A percentile compares a stretch with the other conserved stretches of the same genome.
These are phyloP conservation scores for Crambe crambe DNA, from an alignment of 37 sponge, comb jelly and placozoan species.

Conservation along the genomic window DNA sequence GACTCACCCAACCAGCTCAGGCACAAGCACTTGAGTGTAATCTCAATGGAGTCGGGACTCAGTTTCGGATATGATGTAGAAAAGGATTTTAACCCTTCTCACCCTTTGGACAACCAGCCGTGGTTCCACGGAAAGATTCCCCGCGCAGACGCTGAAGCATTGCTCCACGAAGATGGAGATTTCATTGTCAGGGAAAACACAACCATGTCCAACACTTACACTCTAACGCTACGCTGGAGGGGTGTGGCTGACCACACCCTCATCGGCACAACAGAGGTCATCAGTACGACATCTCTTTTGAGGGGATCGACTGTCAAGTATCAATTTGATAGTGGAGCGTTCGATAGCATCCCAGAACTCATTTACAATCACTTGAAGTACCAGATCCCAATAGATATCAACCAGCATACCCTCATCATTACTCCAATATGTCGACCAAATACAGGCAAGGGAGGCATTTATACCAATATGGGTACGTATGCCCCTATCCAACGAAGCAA, in stretches of 20 bases:
- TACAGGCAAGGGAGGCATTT: neutral
- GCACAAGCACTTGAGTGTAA: conserved; percentile 56
- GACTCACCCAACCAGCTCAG: neutral
- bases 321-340: conserved; percentile 75
- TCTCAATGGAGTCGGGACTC: conserved; percentile 78
- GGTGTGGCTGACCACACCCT: conserved; percentile 49
- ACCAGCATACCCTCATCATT: conserved; percentile 28
- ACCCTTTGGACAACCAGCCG: conserved; percentile 62
- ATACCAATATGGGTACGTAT: neutral
- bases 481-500: neutral
- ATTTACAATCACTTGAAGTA: conserved; percentile 70
- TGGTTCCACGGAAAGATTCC: conserved; percentile 81
- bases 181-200: conserved; percentile 80
- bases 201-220: conserved; percentile 36
- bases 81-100: conserved; percentile 47
- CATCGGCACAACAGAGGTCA: conserved; percentile 52
- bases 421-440: conserved; percentile 49
- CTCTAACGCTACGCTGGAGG: conserved; percentile 51
- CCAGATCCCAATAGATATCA: conserved; percentile 63
- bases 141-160: conserved; percentile 39
- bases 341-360: conserved; percentile 79
- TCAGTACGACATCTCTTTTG: conserved; percentile 13
- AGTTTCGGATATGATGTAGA: conserved; percentile 77
- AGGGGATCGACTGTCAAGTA: conserved; percentile 41
- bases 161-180: conserved; percentile 79